Evolutionary conservation across 2,113 vertebrate species (phyloP).

Genomic region (Nipponia nippon): DNA sequence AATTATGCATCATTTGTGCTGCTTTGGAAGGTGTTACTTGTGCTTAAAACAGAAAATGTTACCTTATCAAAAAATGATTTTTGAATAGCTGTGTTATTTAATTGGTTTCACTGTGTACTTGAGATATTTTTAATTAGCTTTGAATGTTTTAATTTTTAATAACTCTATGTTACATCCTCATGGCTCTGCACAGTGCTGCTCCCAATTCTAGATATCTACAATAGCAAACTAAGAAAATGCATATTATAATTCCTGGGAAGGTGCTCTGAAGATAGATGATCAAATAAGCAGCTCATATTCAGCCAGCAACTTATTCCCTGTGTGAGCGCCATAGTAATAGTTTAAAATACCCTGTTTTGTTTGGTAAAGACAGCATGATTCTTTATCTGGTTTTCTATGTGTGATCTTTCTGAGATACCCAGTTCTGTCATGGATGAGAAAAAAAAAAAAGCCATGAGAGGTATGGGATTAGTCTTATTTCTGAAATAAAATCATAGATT

Average conservation of each 20-base stretch:
- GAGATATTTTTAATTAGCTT: not conserved
- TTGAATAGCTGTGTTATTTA: not conserved
- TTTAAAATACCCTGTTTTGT: not conserved
- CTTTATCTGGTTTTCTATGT: not conserved
- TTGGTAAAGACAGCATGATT: not conserved
- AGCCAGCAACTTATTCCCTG: fast-evolving
- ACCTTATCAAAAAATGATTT: not conserved
- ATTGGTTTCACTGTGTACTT: not conserved
- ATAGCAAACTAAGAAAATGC: not conserved
- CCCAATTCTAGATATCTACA: not conserved
- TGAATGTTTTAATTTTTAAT: not conserved
- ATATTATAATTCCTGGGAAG: not conserved
- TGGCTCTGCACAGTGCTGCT: not conserved
- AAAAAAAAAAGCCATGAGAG: not conserved
- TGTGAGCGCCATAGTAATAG: not conserved
- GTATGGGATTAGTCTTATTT: not conserved
- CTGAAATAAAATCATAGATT: not conserved
- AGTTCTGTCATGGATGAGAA: not conserved
- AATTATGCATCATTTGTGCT: not conserved
- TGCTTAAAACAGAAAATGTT: not conserved
- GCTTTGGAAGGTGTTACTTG: not conserved
- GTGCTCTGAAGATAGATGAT: not conserved
- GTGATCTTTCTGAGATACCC: not conserved
- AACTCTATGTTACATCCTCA: not conserved
- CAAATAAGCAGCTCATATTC: not conserved